Evolutionary conservation across 2,113 vertebrate genomes (phyloP), one percentile per base, ranked within the genome.

Genomic region (Nymphicus hollandicus): DNA sequence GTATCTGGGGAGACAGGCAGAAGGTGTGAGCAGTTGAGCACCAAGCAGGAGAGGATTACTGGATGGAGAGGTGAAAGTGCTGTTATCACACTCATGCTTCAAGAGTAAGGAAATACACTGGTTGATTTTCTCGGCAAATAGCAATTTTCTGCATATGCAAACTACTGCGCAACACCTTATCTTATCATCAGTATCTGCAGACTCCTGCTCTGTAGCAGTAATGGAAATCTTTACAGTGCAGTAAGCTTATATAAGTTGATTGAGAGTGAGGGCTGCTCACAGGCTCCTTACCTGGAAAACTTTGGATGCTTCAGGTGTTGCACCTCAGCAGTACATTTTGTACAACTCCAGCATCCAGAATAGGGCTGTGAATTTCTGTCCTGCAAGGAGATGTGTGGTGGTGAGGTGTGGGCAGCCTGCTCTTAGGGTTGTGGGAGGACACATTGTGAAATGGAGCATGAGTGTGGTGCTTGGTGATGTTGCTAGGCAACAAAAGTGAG

Each of bases 401-500:
- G 18, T 27, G 39, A 63, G 69, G 18, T 0, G 1, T 33, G 69
- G 68, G 72, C 64, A 74, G 55, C 37, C 49, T 83, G 37, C 58
- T 58, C n/a, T 68, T 49, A 24, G 49, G 47, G 46, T 35, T 20
- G 29, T 68, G 53, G 77, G 28, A 94, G 86, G 64, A 58, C 60
- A 39, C 2, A 1, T 6, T 25, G 58, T 64, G 43, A 81, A 90
- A 73, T 81, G 64, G 68, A 93, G 37, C 53, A 22, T 37, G 58
- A 86, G 63, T 37, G 72, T 4, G 2, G 10, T 28, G 0, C 1
- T 68, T 85, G 52, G 39, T 81, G 88, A 9, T 49, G 68, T 84
- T 95, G 91, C 91, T 84, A 76, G 74, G 86, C 94, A 90, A 35
- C 86, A 66, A 39, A 91, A 81, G 27, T 37, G 46, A 83, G 41